Percentiles rank a stretch among this genome's conserved stretches.
phyloP scores from a whole-genome alignment of 2,113 vertebrate genomes.

The Indri indri region DNA sequence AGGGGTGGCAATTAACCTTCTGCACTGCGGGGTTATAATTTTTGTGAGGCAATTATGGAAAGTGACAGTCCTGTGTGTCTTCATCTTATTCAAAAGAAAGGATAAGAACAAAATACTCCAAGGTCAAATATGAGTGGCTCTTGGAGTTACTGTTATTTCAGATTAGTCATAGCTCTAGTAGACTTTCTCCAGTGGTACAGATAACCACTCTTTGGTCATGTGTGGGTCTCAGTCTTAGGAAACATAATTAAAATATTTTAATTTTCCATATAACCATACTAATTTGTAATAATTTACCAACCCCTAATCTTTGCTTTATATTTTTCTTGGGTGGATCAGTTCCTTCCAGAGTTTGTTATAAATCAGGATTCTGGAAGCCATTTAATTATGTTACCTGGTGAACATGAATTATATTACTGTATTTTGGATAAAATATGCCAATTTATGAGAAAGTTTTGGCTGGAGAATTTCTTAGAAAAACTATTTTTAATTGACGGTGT shows the following conservation, averaged over 20 bases:
- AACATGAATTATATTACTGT: not conserved
- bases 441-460: constrained; percentile 1
- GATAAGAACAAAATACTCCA: constrained; percentile 13
- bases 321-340: not conserved
- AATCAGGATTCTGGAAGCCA: constrained; percentile 1
- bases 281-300: constrained; percentile 12
- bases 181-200: not conserved
- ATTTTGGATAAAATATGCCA: constrained; percentile 23
- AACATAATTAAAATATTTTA: constrained; percentile 8
- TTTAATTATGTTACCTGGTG: not conserved
- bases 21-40: constrained; percentile 18
- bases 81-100: constrained; percentile 45
- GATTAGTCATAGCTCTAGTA: not conserved
- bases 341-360: constrained; percentile 17
- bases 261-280: not conserved
- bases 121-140: constrained; percentile 35
- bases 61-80: not conserved
- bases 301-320: not conserved
- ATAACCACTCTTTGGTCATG: not conserved
- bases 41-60: constrained; percentile 47
- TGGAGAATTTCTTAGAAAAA: constrained; percentile 19
- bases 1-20: constrained; percentile 50
- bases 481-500: not conserved
- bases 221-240: not conserved
- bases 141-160: not conserved